Conservation (phyloP, 2,113 vertebrate species). For the Otocyon megalotis region DNA sequence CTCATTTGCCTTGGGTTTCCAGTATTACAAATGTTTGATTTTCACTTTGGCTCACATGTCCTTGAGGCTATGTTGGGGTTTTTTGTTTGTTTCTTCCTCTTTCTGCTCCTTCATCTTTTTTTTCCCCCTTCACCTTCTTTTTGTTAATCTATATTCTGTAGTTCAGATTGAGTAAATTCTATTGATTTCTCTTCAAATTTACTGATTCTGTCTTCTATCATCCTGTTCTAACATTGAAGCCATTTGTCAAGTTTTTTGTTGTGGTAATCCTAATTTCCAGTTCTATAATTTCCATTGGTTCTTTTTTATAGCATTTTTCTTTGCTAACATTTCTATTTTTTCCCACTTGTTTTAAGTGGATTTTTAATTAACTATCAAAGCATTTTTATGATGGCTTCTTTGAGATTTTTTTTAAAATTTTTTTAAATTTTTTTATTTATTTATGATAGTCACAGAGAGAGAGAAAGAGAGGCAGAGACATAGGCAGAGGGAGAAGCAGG, state of each 20-base stretch:
- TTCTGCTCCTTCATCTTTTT: not conserved
- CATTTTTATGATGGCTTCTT: not conserved
- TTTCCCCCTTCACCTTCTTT: not conserved
- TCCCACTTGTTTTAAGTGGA: not conserved
- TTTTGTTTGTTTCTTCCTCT: not conserved
- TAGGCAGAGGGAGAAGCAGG: too few species aligned
- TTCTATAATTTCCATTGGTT: not conserved
- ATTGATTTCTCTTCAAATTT: not conserved
- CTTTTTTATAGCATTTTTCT: not conserved
- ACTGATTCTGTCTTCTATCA: not conserved
- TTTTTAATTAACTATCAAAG: not conserved
- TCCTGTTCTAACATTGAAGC: not conserved
- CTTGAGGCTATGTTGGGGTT: not conserved
- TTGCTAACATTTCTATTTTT: not conserved
- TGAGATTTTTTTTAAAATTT: not conserved
- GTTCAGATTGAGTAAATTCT: not conserved
- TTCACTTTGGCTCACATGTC: not conserved
- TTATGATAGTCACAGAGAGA: too few species aligned
- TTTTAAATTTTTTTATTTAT: too few species aligned
- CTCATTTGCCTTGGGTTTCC: not conserved
- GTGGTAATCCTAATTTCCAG: not conserved
- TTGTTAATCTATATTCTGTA: not conserved
- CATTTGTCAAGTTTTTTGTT: not conserved
- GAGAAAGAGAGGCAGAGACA: too few species aligned
- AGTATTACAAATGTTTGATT: not conserved